Evolutionary conservation across 2,113 vertebrate genomes (phyloP), one percentile per base, ranked within the genome.

Genomic region (Larimichthys polyactis): DNA sequence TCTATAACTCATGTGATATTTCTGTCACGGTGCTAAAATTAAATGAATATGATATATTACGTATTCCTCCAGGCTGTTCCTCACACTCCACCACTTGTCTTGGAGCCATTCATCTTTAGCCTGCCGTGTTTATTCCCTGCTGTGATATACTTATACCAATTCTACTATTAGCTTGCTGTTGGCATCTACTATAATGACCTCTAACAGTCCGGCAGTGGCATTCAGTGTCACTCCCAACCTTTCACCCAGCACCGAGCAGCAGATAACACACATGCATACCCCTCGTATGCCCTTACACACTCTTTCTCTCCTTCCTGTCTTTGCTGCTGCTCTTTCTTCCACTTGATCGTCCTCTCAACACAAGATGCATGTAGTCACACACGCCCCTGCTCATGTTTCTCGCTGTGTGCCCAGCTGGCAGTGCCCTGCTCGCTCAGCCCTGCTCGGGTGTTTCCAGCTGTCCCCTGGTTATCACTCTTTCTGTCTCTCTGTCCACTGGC

Each of bases 161-260:
- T 32, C 84, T 76, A 70, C 87, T 87, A 82, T 87, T 78, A 83
- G 80, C 78, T 52, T 17, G 14, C 67, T 59, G 65, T 62, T 84
- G 90, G 79, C 87, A 88, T 90, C 89, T 83, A 84, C 90, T 81
- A 85, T 59, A 71, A 66, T 44, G 78, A 88, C 89, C 87, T 90
- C 89, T 51, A 84, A 65, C 75, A 22, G 78, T 89, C 75, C 46
- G 36, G 64, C 7, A 7, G 29, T 75, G 74, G 84, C 75, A 58
- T 87, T 62, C 22, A 14, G 76, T 82, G 81, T 86, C 87, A 32
- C 63, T 78, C 73, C 78, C 75, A 65, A 76, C 83, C 71, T 87
- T 84, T 87, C 88, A 85, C 84, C 84, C 76, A 87, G 24, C 82
- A 75, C 79, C 81, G 68, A 82, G 58, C 60, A 40, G 48, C 29